A percentile compares a stretch with the other conserved stretches of the same genome.
Conservation (phyloP, 35 echinoderm and acorn worm species). For the Patiria miniata region DNA sequence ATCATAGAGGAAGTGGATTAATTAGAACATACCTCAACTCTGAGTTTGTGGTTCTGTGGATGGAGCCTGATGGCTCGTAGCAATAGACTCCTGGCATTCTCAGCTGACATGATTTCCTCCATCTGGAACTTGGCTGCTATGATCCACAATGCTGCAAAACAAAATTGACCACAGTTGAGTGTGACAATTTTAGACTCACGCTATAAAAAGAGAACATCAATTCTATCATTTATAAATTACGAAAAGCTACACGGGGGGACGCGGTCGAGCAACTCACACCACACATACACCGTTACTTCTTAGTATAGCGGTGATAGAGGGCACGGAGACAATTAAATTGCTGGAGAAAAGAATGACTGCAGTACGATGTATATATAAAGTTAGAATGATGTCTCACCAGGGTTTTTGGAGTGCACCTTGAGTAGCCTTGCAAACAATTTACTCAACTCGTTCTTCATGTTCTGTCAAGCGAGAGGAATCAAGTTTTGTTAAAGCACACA, state of each 20-base stretch:
- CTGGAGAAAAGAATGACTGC: no score
- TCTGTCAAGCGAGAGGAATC: constrained; percentile 26
- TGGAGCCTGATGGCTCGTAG: constrained; percentile 77
- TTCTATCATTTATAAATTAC: neutral
- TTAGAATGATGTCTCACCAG: constrained; percentile 44
- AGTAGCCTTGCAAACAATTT: constrained; percentile 59
- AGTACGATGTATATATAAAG: no score
- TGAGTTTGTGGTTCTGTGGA: constrained; percentile 73
- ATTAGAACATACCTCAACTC: constrained; percentile 78
- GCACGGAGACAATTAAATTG: no score
- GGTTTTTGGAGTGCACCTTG: constrained; percentile 68
- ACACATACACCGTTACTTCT: no score
- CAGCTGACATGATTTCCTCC: constrained; percentile 85
- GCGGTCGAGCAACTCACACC: no score
- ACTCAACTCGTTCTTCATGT: constrained; percentile 54
- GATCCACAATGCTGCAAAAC: constrained; percentile 81
- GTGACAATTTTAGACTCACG: no score
- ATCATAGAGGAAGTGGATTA: neutral
- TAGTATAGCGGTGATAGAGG: no score
- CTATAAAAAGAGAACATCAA: neutral
- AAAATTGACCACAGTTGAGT: neutral
- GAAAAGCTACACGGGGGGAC: no score
- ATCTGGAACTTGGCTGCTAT: constrained; percentile 95
- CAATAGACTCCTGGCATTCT: constrained; percentile 87
- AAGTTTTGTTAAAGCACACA: no score